Evolutionary conservation across 2,888 invertebrate species (phyloP), one percentile per base, ranked within the genome.

Genomic region (Orthosia cruda): DNA sequence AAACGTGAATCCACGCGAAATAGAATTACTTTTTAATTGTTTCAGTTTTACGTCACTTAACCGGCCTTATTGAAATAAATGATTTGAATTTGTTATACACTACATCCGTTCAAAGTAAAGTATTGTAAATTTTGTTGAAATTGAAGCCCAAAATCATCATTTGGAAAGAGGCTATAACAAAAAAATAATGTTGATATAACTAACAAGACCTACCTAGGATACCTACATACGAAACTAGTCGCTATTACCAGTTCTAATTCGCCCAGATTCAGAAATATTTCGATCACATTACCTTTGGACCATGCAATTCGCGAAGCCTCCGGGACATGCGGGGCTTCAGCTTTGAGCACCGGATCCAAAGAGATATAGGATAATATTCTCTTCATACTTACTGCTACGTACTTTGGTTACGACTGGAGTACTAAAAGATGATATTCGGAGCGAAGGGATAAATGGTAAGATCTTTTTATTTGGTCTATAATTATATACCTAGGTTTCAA

Each of bases 321-420:
- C 15, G 81, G 75, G 77, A 81, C 66, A 74, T 82, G 72, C 32
- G 15, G 16, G 84, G 87, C 75, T 86, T 86, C 87, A 15, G 87
- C 73, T 85, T 81, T 81, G 71, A 79, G 77, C 18, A 49, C 50
- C 55, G 45, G 77, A 77, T 80, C 74, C 52, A 12, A 65, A 45
- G 50, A 81, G 57, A 68, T 78, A 58, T 68, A 20, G 26, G 61
- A 74, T 61, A 20, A 79, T 79, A 74, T 79, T 40, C 80, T 68
- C 57, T 47, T 57, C 61, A 50, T 59, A 45, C 65, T 66, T 66
- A 64, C 52, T 57, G 18, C 32, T 52, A 32, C 49, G 15, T 57
- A 58, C n/a, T 54, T 58, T 52, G 16, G 58, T 32, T 50, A 49
- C 13, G 15, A 20, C 11, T 77, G 64, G 52, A 65, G 26, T 16